Evolutionary conservation across 64 coral and sea anemone genomes (phyloP).

Genomic region (Actinia tenebrosa): DNA sequence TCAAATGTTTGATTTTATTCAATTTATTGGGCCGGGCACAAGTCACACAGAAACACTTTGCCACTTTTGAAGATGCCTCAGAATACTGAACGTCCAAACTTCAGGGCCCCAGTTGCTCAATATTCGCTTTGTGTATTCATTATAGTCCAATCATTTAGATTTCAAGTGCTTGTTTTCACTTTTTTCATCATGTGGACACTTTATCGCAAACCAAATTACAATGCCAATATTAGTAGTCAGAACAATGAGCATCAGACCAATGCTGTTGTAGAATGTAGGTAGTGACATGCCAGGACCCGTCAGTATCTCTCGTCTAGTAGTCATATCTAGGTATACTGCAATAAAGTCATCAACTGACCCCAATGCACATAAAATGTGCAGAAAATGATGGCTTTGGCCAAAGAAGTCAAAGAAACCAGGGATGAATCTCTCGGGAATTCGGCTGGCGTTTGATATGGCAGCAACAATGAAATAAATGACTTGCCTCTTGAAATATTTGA

Average conservation of each 20-base stretch:
- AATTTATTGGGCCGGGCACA: no score
- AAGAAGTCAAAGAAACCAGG: slow-evolving; percentile 72
- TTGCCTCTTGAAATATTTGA: slow-evolving; percentile 63
- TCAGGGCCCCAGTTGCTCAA: no score
- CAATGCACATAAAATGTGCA: slow-evolving; percentile 79
- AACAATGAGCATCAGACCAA: slow-evolving; percentile 45
- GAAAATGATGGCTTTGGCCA: slow-evolving; percentile 91
- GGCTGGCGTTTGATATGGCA: slow-evolving; percentile 58
- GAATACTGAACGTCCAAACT: no score
- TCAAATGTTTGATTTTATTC: no score
- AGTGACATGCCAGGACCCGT: background rate
- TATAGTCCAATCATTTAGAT: background rate
- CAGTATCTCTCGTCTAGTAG: slow-evolving; percentile 40
- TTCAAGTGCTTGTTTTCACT: background rate
- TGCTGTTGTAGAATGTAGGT: slow-evolving; percentile 64
- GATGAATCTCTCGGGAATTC: slow-evolving; percentile 53
- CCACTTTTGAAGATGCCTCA: no score
- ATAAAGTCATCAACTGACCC: slow-evolving; percentile 67
- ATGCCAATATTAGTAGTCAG: slow-evolving; percentile 47
- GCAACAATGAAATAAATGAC: slow-evolving; percentile 66
- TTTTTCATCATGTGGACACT: background rate
- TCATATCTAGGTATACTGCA: slow-evolving; percentile 68
- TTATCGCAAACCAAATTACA: slow-evolving; percentile 57
- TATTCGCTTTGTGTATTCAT: no score
- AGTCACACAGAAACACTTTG: no score